These are phyloP conservation scores for Pseudochirops cupreus DNA, from an alignment of 2,797 vertebrate genomes.

Conservation along the genomic window DNA sequence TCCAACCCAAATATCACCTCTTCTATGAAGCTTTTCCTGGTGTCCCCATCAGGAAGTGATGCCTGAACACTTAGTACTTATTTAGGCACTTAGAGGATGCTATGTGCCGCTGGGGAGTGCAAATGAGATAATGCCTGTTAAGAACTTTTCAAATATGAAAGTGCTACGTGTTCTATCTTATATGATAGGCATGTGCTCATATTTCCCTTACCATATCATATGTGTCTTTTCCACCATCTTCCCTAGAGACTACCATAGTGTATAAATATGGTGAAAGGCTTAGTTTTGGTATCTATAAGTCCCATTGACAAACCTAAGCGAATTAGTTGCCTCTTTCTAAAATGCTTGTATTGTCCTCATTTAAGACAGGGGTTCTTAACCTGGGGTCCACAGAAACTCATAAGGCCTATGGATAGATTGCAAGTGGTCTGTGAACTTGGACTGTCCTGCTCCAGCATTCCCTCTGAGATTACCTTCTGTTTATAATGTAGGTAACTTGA, in stretches of 20 bases:
- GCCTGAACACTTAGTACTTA: neutral
- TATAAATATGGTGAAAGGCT: neutral
- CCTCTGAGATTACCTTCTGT: neutral
- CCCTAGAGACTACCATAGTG: neutral
- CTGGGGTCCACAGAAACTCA: neutral
- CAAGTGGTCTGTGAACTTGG: neutral
- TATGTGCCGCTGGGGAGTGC: neutral
- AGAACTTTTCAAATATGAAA: neutral
- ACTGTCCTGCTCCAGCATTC: neutral
- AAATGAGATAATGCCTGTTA: neutral
- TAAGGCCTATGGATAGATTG: neutral
- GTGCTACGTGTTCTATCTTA: neutral
- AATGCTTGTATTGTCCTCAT: neutral
- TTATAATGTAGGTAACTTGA: neutral
- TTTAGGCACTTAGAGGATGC: neutral
- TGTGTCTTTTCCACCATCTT: neutral
- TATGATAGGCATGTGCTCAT: neutral
- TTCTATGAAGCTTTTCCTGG: neutral
- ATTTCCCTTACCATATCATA: neutral
- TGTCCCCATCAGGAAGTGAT: neutral
- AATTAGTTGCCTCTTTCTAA: neutral
- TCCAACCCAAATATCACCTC: neutral
- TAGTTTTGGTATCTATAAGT: neutral
- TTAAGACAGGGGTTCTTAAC: neutral
- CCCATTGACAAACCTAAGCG: neutral